phyloP scores from a whole-genome alignment of 1,140 invertebrate genomes.

The Muscidifurax raptorellus region DNA sequence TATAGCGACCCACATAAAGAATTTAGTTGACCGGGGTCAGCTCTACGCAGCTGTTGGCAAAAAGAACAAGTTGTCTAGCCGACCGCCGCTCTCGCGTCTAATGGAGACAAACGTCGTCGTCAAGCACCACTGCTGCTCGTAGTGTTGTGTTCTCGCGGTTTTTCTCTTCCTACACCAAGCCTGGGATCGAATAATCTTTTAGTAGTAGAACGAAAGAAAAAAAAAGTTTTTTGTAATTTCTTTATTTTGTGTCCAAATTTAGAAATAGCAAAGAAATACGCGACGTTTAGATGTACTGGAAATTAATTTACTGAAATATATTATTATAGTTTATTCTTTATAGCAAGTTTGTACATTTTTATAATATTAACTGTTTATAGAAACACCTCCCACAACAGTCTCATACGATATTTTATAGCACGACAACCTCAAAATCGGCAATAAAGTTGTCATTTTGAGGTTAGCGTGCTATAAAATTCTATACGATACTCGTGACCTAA shows the following conservation, averaged over 20 bases:
- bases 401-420: no score
- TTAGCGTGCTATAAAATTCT: no score
- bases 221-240: not conserved
- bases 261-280: no score
- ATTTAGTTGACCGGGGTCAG: constrained; percentile 28
- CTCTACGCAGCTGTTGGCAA: not conserved
- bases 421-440: no score
- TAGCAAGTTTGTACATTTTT: not conserved
- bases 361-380: no score
- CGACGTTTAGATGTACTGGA: not conserved
- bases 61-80: not conserved
- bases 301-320: not conserved
- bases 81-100: constrained; percentile 29
- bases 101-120: constrained; percentile 57
- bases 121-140: not conserved
- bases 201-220: not conserved
- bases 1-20: constrained; percentile 22
- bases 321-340: not conserved
- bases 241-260: not conserved
- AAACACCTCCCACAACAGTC: no score
- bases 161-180: not conserved
- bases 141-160: not conserved
- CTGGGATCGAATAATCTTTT: not conserved
- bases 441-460: no score
- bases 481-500: no score